These are phyloP conservation scores for Gymnogyps californianus DNA, from an alignment of 2,113 vertebrate genomes.

Conservation along the genomic window DNA sequence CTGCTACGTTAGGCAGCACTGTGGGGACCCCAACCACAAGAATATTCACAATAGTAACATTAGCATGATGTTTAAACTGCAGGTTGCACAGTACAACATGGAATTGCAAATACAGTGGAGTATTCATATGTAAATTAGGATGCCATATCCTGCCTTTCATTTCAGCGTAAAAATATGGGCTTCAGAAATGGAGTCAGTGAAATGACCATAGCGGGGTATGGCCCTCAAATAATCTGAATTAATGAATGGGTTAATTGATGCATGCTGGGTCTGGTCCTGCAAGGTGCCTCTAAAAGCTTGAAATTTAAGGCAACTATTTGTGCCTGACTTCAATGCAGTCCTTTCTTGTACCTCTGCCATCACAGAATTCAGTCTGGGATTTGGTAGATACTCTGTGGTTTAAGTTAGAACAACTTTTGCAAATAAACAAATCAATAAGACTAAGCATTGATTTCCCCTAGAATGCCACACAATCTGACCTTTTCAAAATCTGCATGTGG, in stretches of 20 bases:
- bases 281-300: not conserved
- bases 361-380: not conserved
- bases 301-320: not conserved
- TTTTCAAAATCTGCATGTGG: conserved; percentile 60
- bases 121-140: not conserved
- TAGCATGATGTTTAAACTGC: not conserved
- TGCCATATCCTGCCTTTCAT: not conserved
- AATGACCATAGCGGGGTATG: not conserved
- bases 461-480: conserved; percentile 47
- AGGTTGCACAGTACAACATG: not conserved
- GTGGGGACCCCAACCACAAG: not conserved
- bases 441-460: not conserved
- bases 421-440: conserved; percentile 53
- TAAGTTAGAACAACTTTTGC: conserved; percentile 20
- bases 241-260: not conserved
- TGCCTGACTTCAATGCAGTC: not conserved
- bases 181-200: not conserved
- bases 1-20: not conserved
- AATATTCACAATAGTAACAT: not conserved
- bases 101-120: not conserved
- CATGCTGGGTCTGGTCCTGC: not conserved
- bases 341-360: not conserved
- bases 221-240: not conserved
- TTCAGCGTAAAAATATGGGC: not conserved
- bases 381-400: not conserved